Base-by-base conservation (phyloP, 2,113 vertebrate species). In the Gambusia holbrooki region DNA sequence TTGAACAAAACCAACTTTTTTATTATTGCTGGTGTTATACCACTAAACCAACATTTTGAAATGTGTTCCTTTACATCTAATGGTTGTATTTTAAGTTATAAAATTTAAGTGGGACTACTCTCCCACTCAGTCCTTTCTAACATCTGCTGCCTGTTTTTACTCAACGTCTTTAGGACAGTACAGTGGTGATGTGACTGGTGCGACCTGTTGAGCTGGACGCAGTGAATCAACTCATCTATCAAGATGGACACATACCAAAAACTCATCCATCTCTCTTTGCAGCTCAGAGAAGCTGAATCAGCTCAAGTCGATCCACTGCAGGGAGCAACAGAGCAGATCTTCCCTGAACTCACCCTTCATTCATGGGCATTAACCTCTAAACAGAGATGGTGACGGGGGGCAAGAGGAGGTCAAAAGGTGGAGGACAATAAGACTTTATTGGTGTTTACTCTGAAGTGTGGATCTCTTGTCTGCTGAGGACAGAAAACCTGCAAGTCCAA, bases 211-310 rank as follows among this genome's bases (percentile, higher is more conserved):
- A 73, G 74, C 66, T 71, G 67, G 72, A 80, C 64, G 42, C 69
- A 30, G 70, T 7, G 76, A 72, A 85, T 88, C 83, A 86, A 88
- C 84, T 92, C 91, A 92, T 93, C 88, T 85, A 92, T 93, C 91
- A 93, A 72, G n/a, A 10, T 60, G 30, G 83, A 83, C 87, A 73
- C 79, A n/a, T 74, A 81, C 66, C 81, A 81, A 71, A 37, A 63
- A 70, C 85, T 90, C 93, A 89, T 93, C 92, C 85, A 85, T 94
- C 93, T 94, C 86, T 79, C 80, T 84, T 81, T 90, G 85, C 85
- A 77, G 67, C 64, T 87, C 71, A 76, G 85, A 88, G 89, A 91
- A 88, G 77, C 71, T 0, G 84, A 92, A 81, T 92, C 90, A 87
- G 83, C 90, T 70, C 78, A 79, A 88, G 76, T 71, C 13, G 72